Conservation (phyloP, 2,797 vertebrate genomes). For the Brachyalestes nurse region DNA sequence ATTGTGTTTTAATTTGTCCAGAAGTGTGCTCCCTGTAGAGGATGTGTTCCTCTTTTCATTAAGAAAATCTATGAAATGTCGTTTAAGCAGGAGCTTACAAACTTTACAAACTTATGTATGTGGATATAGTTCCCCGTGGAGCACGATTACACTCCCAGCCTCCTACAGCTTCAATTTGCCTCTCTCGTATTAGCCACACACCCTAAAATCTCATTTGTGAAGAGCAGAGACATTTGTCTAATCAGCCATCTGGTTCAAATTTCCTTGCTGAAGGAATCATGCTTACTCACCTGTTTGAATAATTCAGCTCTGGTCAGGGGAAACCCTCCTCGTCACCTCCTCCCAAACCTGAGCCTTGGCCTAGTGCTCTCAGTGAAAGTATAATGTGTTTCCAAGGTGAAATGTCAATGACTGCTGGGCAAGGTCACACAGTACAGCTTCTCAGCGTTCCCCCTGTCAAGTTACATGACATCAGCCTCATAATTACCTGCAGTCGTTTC, state of each 20-base stretch:
- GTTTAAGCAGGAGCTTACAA: no score
- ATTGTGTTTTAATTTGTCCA: no score
- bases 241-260: constrained; percentile 46
- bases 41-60: no score
- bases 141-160: neutral
- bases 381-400: constrained; percentile 43
- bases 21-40: no score
- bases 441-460: constrained; percentile 34
- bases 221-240: constrained; percentile 28
- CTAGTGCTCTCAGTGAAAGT: constrained; percentile 52
- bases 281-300: constrained; percentile 62
- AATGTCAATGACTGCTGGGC: constrained; percentile 43
- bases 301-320: constrained; percentile 71
- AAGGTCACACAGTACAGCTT: constrained; percentile 44
- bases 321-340: constrained; percentile 62
- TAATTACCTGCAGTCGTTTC: constrained; percentile 5
- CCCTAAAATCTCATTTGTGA: constrained; percentile 13
- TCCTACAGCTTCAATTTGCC: neutral
- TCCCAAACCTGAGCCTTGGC: constrained; percentile 34
- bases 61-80: no score
- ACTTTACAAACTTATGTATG: no score
- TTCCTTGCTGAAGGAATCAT: constrained; percentile 39
- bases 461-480: constrained; percentile 49
- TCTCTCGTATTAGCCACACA: neutral
- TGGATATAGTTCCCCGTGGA: neutral